Percentiles rank a stretch among this genome's conserved stretches.
Conservation (phyloP, 2,113 vertebrate genomes). For the Felis chaus region DNA sequence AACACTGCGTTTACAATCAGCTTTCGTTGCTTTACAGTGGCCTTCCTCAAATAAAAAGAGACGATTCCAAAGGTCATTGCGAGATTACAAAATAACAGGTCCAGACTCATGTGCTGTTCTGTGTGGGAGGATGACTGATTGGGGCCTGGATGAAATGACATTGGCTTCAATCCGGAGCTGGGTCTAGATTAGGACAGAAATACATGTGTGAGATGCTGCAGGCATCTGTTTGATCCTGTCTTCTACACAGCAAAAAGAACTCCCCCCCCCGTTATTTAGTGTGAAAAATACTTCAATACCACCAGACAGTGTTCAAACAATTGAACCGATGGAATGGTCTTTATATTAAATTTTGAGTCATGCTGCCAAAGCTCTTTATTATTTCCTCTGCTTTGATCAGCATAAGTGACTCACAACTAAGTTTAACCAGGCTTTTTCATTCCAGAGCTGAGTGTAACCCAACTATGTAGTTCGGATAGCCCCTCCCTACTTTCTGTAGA, state of each 20-base stretch:
- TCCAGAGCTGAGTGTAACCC: not conserved
- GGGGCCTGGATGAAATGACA: not conserved
- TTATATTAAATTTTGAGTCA: conserved; percentile 21
- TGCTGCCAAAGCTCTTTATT: not conserved
- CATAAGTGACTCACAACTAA: not conserved
- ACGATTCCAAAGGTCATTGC: not conserved
- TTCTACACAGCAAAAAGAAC: not conserved
- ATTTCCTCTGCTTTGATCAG: not conserved
- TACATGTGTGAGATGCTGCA: not conserved
- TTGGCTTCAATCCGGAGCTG: not conserved
- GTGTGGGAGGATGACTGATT: not conserved
- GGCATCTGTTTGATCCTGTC: not conserved
- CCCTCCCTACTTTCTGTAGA: not conserved
- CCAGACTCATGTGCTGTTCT: not conserved
- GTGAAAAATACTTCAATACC: not conserved
- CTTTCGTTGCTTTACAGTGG: not conserved
- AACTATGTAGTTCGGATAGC: not conserved
- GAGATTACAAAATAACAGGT: not conserved
- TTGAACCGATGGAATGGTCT: not conserved
- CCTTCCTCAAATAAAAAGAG: not conserved
- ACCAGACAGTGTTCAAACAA: not conserved
- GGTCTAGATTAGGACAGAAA: not conserved
- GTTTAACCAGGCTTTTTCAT: not conserved
- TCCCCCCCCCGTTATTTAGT: not conserved
- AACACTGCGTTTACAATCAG: not conserved